Evolutionary conservation across 2,113 vertebrate genomes (phyloP).

Genomic region (Anhinga rufa): DNA sequence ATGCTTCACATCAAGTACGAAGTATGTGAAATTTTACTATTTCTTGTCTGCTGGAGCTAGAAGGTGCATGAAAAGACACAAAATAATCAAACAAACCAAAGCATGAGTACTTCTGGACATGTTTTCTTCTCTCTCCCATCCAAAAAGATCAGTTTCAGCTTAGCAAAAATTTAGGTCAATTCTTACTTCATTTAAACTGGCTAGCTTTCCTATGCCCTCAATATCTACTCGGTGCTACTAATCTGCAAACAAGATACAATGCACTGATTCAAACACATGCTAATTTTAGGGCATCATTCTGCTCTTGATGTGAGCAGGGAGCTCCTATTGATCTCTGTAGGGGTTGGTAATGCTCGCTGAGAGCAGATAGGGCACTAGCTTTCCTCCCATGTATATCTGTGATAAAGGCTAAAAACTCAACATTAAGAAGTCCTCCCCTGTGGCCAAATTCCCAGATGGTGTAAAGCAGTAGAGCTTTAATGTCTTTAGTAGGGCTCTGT

Average conservation of each 20-base stretch:
- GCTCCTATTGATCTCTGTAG: constrained; percentile 45
- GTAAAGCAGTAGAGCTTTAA: constrained; percentile 43
- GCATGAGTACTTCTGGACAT: background rate
- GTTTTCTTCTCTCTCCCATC: background rate
- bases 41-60: background rate
- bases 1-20: background rate
- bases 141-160: background rate
- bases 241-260: constrained; percentile 59
- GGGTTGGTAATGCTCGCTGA: background rate
- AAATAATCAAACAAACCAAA: background rate
- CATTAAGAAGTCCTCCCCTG: constrained; percentile 5
- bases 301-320: constrained; percentile 40
- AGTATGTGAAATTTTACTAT: background rate
- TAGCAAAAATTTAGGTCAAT: constrained; percentile 30
- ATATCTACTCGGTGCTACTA: constrained; percentile 28
- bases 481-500: constrained; percentile 30
- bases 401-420: constrained; percentile 35
- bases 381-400: constrained; percentile 40
- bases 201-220: background rate
- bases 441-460: constrained; percentile 38
- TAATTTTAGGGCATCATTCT: constrained; percentile 53
- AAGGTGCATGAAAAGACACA: background rate
- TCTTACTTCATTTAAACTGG: constrained; percentile 44
- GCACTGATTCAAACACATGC: constrained; percentile 34
- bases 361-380: constrained; percentile 30